Evolutionary conservation across 2,888 invertebrate species (phyloP), one percentile per base, ranked within the genome.

Genomic region (Caenorhabditis virilis): DNA sequence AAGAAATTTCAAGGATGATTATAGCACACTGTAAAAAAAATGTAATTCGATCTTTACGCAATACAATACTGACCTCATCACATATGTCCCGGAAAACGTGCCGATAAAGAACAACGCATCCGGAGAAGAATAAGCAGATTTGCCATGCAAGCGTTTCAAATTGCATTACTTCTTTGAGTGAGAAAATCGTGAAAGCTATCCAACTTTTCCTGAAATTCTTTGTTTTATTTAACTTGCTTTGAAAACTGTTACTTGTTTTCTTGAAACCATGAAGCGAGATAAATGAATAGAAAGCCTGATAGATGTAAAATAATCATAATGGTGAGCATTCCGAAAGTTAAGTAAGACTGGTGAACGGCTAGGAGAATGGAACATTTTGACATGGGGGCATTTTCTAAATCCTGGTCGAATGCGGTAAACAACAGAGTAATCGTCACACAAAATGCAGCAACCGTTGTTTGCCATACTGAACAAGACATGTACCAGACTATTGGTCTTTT

Each of bases 401-500:
- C 69, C 13, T 51, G 43, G 26, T 74, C 74, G 20, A 74, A 72
- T 5, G 74, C 74, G 2, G 74, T 74, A 59, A 74, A 74, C 0
- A 70, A 3, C 22, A 74, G 30, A 2, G 72, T 55, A 11, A 65
- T 36, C 2, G 66, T 66, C 1, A 68, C 62, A 52, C 62, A 64
- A 1, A 62, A 30, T 9, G 59, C 64, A 1, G 64, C 67, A 1
- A 70, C 45, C 15, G 56, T 25, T 15, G 62, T 66, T 50, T 74
- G 74, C 74, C 74, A 74, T 15, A 74, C 62, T 0, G 70, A 71
- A 36, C 70, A 74, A 0, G 66, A 47, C 1, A 66, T 16, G 23
- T 63, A 63, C 61, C 71, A 71, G 3, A 50, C 45, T 39, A 61
- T 57, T 1, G 56, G 52, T 7, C 18, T 7, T 43, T 66, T 66